Evolutionary conservation across 2,888 invertebrate species (phyloP), one percentile per base, ranked within the genome.

Genomic region (Parthenolecanium corni): DNA sequence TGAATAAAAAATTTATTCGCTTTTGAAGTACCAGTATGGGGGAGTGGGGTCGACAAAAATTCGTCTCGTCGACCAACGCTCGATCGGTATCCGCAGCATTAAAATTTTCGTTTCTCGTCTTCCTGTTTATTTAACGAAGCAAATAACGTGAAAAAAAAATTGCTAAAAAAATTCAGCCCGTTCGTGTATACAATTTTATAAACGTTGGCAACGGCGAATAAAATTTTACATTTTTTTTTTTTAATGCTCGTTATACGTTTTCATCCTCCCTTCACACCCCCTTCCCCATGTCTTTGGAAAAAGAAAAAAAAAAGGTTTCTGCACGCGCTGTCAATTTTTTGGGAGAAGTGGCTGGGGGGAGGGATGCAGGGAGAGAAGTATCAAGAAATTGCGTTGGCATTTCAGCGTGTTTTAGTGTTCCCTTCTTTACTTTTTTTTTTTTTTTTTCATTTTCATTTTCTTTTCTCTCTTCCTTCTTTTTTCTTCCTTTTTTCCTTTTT

Each of bases 341-440:
- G 24, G 11, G 36, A 9, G 24, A 31, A 52, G 4, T 38, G n/a
- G 20, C 38, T n/a, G n/a, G n/a, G n/a, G n/a, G n/a, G n/a, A n/a
- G 18, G 44, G 18, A 14, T 16, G 44, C n/a, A 14, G 31, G 14
- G 44, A 12, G 44, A 6, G 44, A 44, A 18, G 18, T 36, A 24
- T 31, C 49, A 23, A 61, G 61, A 61, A 61, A 61, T 61, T 61
- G 61, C 61, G 61, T 61, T 51, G 61, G 61, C 61, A 61, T 61
- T 61, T 61, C 61, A 16, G 61, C 56, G 56, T 25, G n/a, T n/a
- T n/a, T n/a, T n/a, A 18, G 18, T 38, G 52, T 52, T 62, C 52
- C 62, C 52, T 52, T 52, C 62, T 9, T 52, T 20, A 20, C 9
- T n/a, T 21, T 6, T 20, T 20, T n/a, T n/a, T 20, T 24, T 24